phyloP scores from a whole-genome alignment of 53 echinoderm and acorn worm species.

The Paracentrotus lividus region DNA sequence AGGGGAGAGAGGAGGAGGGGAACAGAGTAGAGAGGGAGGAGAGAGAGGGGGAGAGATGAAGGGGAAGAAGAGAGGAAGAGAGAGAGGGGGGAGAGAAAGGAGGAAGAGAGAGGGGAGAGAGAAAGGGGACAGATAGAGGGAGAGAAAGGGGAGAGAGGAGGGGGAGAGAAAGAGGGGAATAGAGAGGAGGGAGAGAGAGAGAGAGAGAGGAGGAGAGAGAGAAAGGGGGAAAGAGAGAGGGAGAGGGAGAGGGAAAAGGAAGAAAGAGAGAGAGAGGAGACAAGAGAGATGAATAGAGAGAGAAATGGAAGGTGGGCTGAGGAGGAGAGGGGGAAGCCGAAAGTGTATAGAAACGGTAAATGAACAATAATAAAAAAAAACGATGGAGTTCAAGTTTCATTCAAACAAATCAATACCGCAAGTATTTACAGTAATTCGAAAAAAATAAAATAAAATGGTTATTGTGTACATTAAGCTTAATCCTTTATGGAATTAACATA shows the following conservation, averaged over 20 bases:
- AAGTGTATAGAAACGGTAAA: too few species aligned
- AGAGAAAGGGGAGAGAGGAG: not conserved
- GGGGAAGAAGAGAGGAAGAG: not conserved
- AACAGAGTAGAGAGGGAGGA: not conserved
- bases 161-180: not conserved
- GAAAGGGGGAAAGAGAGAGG: not conserved
- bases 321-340: too few species aligned
- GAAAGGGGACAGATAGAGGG: not conserved
- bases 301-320: too few species aligned
- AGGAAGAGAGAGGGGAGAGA: not conserved
- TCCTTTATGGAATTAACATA: too few species aligned
- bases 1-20: not conserved
- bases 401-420: too few species aligned
- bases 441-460: too few species aligned
- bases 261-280: too few species aligned
- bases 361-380: too few species aligned
- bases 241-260: not conserved
- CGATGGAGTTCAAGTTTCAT: too few species aligned
- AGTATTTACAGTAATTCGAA: too few species aligned
- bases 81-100: not conserved
- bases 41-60: not conserved
- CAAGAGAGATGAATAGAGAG: too few species aligned
- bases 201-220: not conserved
- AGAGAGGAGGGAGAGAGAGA: not conserved
- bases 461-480: too few species aligned